Base-by-base conservation (phyloP, 2,888 invertebrate genomes). In the Tipula lateralis region DNA sequence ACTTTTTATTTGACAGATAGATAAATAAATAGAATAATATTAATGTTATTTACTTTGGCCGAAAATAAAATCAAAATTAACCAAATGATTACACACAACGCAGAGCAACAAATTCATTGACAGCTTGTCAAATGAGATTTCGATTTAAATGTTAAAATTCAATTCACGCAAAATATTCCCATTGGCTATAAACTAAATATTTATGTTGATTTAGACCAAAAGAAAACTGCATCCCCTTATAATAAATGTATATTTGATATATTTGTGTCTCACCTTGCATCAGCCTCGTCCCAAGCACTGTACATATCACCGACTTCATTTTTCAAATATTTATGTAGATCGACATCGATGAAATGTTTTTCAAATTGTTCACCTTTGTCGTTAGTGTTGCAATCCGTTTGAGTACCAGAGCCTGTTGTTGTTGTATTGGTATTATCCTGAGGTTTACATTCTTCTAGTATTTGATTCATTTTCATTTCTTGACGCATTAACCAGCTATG, bases 221-320 rank as follows among this genome's bases (percentile, higher is more conserved):
- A n/a, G 86, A 12, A 83, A 1, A 83, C 7, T n/a, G 32, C 66
- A 66, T 66, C 66, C 3, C 66, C 24, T n/a, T n/a, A 44, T 44
- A n/a, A n/a, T n/a, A n/a, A n/a, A n/a, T n/a, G n/a, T n/a, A n/a
- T n/a, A n/a, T n/a, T n/a, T n/a, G n/a, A n/a, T 24, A 66, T 24
- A 66, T 24, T 19, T 6, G 1, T 66, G 1, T 30, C 30, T 82
- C 88, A 95, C 95, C 93, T 92, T 88, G 93, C 92, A 88, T 93
- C 92, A 16, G 93, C 92, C 87, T 93, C 94, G 87, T 94, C 93
- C 93, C 94, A 94, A 84, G 93, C 91, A 85, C 93, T 91, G 88
- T 95, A 95, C 88, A 95, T 91, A 87, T 94, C 94, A 86, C 93
- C 92, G 85, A 95, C 93, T 87, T 93, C 94, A 86, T 93, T 92